Evolutionary conservation across 2,888 invertebrate genomes (phyloP), one percentile per base, ranked within the genome.

Genomic region (Mesopsocus fuscifrons): DNA sequence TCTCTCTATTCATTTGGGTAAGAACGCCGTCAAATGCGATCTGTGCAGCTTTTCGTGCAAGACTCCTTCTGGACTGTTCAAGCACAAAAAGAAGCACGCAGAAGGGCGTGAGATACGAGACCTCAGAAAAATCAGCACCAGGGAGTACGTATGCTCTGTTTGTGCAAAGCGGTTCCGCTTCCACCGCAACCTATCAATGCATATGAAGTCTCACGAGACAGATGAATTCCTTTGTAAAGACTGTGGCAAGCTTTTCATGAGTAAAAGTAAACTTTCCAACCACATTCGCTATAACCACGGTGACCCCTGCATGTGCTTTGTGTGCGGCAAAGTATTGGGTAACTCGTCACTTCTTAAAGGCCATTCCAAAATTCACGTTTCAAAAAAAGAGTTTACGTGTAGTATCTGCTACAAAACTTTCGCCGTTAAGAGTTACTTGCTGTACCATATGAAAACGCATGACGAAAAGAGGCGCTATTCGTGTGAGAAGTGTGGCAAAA

Each of bases 391-490:
- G 5, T 38, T 38, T 20, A 13, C 16, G 21, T 38, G 38, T 17
- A 38, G 38, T 18, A 11, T 38, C 20, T 38, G 38, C 21, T 38
- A n/a, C 18, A 38, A 38, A 20, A 18, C 21, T 13, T 38, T 38
- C 20, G 5, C 38, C 4, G n/a, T 38, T 18, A 38, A 38, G 21
- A 38, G 21, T 20, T 38, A 38, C 21, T 20, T 38, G 5, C n/a
- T 20, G 38, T 20, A 38, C 15, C 38, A 38, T 20, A 38, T 38
- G 38, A 38, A 38, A 20, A 38, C 38, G 8, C 38, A 38, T 17
- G 20, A 11, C 11, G 20, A 20, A 6, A 20, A n/a, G 4, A 38
- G 20, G 20, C 16, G 20, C 6, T 38, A 38, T 20, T 18, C 38
- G 8, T 38, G 38, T 11, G n/a, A 21, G 9, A 18, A 38, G n/a